Evolutionary conservation across 2,888 invertebrate species (phyloP).

Genomic region (Tenthredo distinguenda): DNA sequence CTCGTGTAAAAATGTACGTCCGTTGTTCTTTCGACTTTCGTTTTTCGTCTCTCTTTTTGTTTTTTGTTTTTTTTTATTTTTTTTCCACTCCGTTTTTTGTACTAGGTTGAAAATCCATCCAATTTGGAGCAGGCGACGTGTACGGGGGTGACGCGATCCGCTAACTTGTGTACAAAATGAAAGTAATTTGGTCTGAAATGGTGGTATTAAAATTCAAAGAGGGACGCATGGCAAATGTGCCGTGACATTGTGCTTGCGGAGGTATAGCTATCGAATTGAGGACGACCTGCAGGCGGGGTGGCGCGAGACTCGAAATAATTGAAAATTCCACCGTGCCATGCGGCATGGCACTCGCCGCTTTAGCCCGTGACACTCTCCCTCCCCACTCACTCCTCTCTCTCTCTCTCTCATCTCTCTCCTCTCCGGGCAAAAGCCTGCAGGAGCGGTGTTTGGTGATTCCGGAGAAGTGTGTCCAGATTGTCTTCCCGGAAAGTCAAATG

Average conservation of each 20-base stretch:
- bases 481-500: constrained; percentile 26
- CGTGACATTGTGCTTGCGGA: constrained; percentile 45
- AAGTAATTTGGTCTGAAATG: constrained; percentile 48
- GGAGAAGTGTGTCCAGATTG: constrained; percentile 23
- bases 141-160: constrained; percentile 26
- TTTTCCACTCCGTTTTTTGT: neutral
- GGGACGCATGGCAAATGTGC: constrained; percentile 45
- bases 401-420: neutral
- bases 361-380: neutral
- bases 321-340: constrained; percentile 49
- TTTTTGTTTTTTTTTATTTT: neutral
- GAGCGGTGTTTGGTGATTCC: constrained; percentile 30
- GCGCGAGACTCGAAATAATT: constrained; percentile 42
- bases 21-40: neutral
- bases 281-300: neutral
- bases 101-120: constrained; percentile 32
- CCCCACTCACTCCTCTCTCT: too few relatives aligned
- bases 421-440: neutral
- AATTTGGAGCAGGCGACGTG: constrained; percentile 33
- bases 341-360: constrained; percentile 9
- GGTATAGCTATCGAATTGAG: constrained; percentile 31
- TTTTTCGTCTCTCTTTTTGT: neutral
- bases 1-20: neutral
- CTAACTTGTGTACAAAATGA: constrained; percentile 47
- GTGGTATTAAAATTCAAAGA: constrained; percentile 51